Conservation (phyloP, 1,140 invertebrate species). For the Platyura marginata region DNA sequence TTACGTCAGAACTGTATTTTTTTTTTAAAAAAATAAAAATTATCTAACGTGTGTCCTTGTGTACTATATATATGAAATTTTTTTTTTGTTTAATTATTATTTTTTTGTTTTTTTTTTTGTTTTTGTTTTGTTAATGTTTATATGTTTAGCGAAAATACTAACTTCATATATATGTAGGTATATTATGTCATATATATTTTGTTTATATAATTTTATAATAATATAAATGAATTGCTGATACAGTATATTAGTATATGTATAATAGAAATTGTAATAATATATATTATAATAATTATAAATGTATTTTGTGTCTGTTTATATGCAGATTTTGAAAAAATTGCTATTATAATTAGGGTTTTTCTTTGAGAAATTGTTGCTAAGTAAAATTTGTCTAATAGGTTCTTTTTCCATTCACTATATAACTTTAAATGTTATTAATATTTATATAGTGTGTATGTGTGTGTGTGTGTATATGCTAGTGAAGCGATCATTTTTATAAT, state of each 20-base stretch:
- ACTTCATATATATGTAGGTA: neutral
- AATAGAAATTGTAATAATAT: neutral
- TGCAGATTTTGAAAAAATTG: neutral
- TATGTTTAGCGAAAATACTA: neutral
- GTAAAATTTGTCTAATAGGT: neutral
- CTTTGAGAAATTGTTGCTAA: neutral
- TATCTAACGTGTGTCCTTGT: too few relatives aligned
- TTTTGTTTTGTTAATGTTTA: neutral
- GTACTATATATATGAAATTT: too few relatives aligned
- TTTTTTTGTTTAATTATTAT: too few relatives aligned
- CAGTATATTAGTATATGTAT: too few relatives aligned
- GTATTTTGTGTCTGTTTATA: neutral
- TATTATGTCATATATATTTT: neutral
- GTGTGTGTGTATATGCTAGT: too few relatives aligned
- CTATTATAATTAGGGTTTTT: too few relatives aligned
- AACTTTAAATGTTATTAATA: neutral
- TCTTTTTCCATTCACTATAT: neutral
- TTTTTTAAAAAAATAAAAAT: too few relatives aligned
- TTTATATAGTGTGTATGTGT: too few relatives aligned
- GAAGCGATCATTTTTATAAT: too few relatives aligned
- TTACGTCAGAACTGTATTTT: too few relatives aligned
- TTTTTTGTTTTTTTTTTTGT: neutral
- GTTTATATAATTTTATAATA: neutral
- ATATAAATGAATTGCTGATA: neutral
- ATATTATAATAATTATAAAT: neutral